Evolutionary conservation across 2,888 invertebrate genomes (phyloP), one percentile per base, ranked within the genome.

Genomic region (Ennomos quercinarius): DNA sequence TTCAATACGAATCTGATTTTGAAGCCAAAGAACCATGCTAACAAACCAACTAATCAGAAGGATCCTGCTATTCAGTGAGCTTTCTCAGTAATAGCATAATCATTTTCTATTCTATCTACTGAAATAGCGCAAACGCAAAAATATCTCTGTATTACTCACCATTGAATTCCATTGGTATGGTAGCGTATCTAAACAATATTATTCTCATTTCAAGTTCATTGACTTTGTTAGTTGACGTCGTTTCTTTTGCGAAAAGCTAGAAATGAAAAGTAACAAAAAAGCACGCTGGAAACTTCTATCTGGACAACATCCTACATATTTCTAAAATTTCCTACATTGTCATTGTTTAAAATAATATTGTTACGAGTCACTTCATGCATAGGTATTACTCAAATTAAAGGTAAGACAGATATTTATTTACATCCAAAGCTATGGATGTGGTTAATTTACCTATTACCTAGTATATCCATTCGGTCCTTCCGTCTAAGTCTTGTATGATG

Each of bases 131-230:
- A 52, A 54, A 64, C 55, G 72, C 73, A 67, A 72, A 80, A 75
- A 78, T 73, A 77, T 56, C 68, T 56, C 47, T 56, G 65, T 63
- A 67, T 76, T 78, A 72, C 71, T 64, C 70, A 72, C 72, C 70
- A 72, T 71, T 68, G 58, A 67, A 61, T 71, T 63, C 67, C 68
- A 69, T 66, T 67, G 51, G 63, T 68, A 72, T 71, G 50, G 77
- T 75, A n/a, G n/a, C n/a, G n/a, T n/a, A n/a, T n/a, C n/a, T n/a
- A 78, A 78, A 78, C 77, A 78, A 63, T 74, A 57, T 62, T 70
- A 74, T 70, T 74, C 68, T 41, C 61, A 71, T 69, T 62, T 49
- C 64, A 75, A 77, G 79, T 78, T 79, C 77, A 71, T 73, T 74
- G 79, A 73, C 80, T 70, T 50, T 48, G 10, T 27, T 27, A 37